A percentile compares a stretch with the other conserved stretches of the same genome.
Evolutionary conservation across 2,113 vertebrate species (phyloP).

Genomic region (Cynopterus brachyotis): DNA sequence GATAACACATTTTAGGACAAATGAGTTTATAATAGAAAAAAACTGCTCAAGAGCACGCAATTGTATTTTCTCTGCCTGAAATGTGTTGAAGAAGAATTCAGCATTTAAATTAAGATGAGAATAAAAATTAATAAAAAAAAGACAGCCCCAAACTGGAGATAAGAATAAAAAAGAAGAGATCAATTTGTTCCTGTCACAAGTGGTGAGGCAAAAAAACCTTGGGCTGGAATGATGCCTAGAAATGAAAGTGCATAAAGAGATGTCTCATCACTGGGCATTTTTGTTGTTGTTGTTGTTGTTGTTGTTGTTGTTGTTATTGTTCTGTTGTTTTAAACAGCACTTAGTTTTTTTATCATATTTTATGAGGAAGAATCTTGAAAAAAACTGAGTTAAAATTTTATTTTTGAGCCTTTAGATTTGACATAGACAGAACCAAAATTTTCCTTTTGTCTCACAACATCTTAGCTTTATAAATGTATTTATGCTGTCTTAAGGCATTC

Average conservation of each 20-base stretch:
- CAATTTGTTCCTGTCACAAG: slow-evolving; percentile 28
- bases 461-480: not conserved
- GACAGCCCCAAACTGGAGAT: not conserved
- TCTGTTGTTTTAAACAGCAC: not conserved
- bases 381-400: not conserved
- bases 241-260: not conserved
- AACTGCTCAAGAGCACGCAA: not conserved
- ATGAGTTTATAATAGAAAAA: not conserved
- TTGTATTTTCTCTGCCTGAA: not conserved
- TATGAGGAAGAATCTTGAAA: slow-evolving; percentile 16
- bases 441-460: not conserved
- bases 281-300: not conserved
- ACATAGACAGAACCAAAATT: not conserved
- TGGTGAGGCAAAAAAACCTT: slow-evolving; percentile 35
- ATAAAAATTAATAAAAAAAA: not conserved
- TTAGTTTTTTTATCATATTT: slow-evolving; percentile 39
- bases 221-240: slow-evolving; percentile 42
- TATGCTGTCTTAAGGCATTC: not conserved
- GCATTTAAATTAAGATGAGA: slow-evolving; percentile 20
- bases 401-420: slow-evolving; percentile 15
- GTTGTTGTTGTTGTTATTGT: not conserved
- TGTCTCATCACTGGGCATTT: not conserved
- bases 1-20: not conserved
- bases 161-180: slow-evolving; percentile 35
- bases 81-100: slow-evolving; percentile 29